Evolutionary conservation across 2,888 invertebrate species (phyloP).

Genomic region (Netelia virgata): DNA sequence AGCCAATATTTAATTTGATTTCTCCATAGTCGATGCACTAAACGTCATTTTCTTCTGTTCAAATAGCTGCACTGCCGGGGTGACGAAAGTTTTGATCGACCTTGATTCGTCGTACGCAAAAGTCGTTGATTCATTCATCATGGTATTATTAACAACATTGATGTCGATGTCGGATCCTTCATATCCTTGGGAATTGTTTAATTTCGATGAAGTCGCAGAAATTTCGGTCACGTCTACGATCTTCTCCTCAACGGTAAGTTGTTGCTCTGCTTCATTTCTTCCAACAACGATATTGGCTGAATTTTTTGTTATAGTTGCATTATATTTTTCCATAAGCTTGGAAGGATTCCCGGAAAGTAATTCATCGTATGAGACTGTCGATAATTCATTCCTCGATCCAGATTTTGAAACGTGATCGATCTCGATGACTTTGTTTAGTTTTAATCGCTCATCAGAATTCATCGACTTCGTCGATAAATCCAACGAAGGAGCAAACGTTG

Average conservation of each 20-base stretch:
- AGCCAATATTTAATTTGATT: neutral
- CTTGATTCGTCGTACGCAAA: neutral
- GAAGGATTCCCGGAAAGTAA: neutral
- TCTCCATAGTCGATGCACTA: neutral
- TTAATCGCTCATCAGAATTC: neutral
- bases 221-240: neutral
- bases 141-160: neutral
- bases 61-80: neutral
- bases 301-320: neutral
- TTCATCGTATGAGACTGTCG: slow-evolving; percentile 9
- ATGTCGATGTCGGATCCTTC: neutral
- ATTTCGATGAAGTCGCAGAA: neutral
- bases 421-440: neutral
- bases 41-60: neutral
- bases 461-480: neutral
- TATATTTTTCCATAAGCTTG: neutral
- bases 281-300: neutral
- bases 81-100: neutral
- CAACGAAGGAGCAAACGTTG: neutral
- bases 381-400: neutral
- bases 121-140: neutral
- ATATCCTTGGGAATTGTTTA: neutral
- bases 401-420: neutral
- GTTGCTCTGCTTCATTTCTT: neutral
- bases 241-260: neutral